These are phyloP conservation scores for Cavia porcellus DNA, from an alignment of 2,113 vertebrate species.

Conservation along the genomic window DNA sequence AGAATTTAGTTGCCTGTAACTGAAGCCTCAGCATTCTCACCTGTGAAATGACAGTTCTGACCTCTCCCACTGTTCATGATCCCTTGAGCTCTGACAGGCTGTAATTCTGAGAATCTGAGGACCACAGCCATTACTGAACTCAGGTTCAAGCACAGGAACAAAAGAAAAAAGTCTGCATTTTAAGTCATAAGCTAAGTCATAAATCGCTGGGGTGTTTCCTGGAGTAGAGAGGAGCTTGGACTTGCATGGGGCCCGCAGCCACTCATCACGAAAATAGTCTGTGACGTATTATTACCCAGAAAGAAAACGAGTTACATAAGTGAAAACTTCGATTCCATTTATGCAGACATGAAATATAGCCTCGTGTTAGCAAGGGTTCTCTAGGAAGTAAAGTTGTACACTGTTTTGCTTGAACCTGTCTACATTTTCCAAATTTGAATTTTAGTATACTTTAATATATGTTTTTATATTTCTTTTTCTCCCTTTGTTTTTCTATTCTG, in stretches of 20 bases:
- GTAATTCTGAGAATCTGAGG: neutral
- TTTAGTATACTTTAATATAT: neutral
- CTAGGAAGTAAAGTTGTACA: neutral
- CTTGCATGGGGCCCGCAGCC: neutral
- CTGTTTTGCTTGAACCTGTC: conserved; percentile 35
- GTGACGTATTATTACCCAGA: neutral
- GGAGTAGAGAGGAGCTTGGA: neutral
- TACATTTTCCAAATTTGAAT: conserved; percentile 7
- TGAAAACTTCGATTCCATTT: neutral
- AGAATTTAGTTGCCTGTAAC: neutral
- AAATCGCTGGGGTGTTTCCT: fast-evolving
- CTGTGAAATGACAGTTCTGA: neutral
- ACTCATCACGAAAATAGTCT: neutral
- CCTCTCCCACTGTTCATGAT: neutral
- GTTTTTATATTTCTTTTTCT: neutral
- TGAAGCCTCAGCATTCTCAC: neutral
- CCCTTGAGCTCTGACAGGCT: neutral
- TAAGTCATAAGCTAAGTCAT: neutral
- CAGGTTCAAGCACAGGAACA: neutral
- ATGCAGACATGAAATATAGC: neutral
- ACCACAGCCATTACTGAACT: neutral
- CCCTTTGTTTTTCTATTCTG: neutral
- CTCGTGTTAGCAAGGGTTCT: neutral
- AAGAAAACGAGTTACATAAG: neutral
- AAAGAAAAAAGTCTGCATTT: neutral